A percentile compares a stretch with the other conserved stretches of the same genome.
Conservation (phyloP, 2,113 vertebrate species). For the Gobius niger region DNA sequence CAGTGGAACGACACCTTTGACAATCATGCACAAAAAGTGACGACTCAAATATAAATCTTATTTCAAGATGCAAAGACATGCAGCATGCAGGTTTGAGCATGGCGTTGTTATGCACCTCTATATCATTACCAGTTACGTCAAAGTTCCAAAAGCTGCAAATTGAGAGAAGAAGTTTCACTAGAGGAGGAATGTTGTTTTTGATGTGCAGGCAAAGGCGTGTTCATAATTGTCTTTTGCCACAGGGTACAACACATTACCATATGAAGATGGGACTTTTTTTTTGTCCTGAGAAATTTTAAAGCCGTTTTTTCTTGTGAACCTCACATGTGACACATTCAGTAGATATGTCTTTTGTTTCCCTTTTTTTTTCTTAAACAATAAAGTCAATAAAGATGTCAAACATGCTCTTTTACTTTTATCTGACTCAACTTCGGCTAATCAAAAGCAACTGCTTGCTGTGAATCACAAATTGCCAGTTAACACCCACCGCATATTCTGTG, state of each 20-base stretch:
- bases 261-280: conserved; percentile 28
- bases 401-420: background rate
- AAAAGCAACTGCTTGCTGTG: conserved; percentile 33
- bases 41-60: too few relatives aligned
- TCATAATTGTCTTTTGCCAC: conserved; percentile 20
- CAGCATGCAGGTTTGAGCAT: too few relatives aligned
- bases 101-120: too few relatives aligned
- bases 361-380: background rate
- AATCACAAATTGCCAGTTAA: conserved; percentile 23
- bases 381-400: background rate
- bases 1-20: conserved; percentile 9
- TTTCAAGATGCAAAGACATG: too few relatives aligned
- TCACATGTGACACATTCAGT: background rate
- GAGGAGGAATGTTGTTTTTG: conserved; percentile 40
- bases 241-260: conserved; percentile 23
- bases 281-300: conserved; percentile 11
- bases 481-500: background rate
- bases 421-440: conserved; percentile 20
- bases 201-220: conserved; percentile 40
- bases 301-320: conserved; percentile 32
- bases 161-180: background rate
- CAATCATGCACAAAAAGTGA: too few relatives aligned
- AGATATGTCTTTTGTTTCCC: background rate
- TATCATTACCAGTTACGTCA: background rate
- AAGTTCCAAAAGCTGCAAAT: conserved; percentile 3